A percentile compares a stretch with the other conserved stretches of the same genome.
Conservation (phyloP, 2,888 invertebrate species). For the Drosophila formosana region DNA sequence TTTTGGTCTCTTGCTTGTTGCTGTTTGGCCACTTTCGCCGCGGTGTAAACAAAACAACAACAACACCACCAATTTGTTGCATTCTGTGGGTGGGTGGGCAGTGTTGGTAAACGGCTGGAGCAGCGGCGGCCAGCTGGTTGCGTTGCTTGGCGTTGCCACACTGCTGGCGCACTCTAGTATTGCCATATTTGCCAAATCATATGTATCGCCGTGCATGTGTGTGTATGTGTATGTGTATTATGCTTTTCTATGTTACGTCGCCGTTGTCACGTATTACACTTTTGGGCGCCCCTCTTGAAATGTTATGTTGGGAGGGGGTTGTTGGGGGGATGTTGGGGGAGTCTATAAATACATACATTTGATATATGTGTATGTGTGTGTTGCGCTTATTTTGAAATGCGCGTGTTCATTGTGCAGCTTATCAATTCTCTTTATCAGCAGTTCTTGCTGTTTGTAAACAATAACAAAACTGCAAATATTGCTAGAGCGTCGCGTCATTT, state of each 20-base stretch:
- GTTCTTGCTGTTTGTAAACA: constrained; percentile 35
- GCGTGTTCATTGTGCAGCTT: constrained; percentile 16
- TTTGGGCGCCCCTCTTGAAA: constrained; percentile 17
- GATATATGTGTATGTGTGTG: not conserved
- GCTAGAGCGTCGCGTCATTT: not conserved
- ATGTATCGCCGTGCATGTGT: not conserved
- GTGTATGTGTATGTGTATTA: constrained; percentile 4
- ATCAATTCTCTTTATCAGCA: constrained; percentile 47
- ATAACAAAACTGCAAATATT: constrained; percentile 40
- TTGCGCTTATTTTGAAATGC: constrained; percentile 9
- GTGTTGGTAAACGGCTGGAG: constrained; percentile 60
- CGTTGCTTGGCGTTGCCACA: constrained; percentile 46
- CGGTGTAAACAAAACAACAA: constrained; percentile 14
- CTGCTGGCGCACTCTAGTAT: constrained; percentile 6
- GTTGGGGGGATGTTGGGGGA: constrained; percentile 19
- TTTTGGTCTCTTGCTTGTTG: constrained; percentile 7
- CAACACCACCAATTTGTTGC: constrained; percentile 34
- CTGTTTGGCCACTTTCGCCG: constrained; percentile 59
- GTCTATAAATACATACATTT: constrained; percentile 22
- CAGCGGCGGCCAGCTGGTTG: constrained; percentile 37
- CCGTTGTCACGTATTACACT: constrained; percentile 58
- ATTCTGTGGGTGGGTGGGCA: constrained; percentile 32
- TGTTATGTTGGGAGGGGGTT: not conserved
- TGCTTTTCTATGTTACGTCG: constrained; percentile 45
- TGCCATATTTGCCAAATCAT: not conserved